Evolutionary conservation across 53 echinoderm and acorn worm genomes (phyloP).

Genomic region (Crossaster papposus): DNA sequence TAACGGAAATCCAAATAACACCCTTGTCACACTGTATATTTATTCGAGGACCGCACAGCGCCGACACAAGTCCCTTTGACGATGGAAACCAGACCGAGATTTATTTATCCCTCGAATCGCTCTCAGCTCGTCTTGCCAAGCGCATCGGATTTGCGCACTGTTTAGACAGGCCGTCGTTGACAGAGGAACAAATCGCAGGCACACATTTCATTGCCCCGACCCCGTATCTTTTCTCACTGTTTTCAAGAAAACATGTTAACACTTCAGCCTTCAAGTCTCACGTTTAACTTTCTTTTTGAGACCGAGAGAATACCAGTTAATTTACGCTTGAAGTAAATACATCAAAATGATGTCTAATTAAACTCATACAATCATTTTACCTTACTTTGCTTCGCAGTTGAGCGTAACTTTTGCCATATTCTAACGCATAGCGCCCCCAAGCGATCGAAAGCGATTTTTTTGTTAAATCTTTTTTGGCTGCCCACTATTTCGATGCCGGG

Average conservation of each 20-base stretch:
- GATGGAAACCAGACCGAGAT: constrained; percentile 30
- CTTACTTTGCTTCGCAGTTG: background rate
- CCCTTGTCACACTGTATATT: constrained; percentile 58
- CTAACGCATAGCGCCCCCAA: background rate
- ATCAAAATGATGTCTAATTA: too few relatives aligned
- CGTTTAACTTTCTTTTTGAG: background rate
- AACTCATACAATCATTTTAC: background rate
- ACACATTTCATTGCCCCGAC: constrained; percentile 18
- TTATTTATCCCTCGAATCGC: constrained; percentile 40
- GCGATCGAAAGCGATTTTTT: background rate
- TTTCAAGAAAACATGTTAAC: background rate
- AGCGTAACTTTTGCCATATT: background rate
- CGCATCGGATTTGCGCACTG: constrained; percentile 48
- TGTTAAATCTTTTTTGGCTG: background rate
- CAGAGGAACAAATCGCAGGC: constrained; percentile 46
- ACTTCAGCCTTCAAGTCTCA: background rate
- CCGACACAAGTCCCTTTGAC: constrained; percentile 30
- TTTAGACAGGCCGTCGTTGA: constrained; percentile 49
- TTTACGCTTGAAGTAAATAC: background rate
- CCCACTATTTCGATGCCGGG: background rate
- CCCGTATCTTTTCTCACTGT: background rate
- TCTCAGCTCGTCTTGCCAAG: constrained; percentile 35
- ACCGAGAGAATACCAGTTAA: background rate
- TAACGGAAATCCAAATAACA: constrained; percentile 34
- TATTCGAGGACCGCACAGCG: constrained; percentile 42